A percentile compares a stretch with the other conserved stretches of the same genome.
These are phyloP conservation scores for Xylophagus ater DNA, from an alignment of 2,888 invertebrate genomes.

Conservation along the genomic window DNA sequence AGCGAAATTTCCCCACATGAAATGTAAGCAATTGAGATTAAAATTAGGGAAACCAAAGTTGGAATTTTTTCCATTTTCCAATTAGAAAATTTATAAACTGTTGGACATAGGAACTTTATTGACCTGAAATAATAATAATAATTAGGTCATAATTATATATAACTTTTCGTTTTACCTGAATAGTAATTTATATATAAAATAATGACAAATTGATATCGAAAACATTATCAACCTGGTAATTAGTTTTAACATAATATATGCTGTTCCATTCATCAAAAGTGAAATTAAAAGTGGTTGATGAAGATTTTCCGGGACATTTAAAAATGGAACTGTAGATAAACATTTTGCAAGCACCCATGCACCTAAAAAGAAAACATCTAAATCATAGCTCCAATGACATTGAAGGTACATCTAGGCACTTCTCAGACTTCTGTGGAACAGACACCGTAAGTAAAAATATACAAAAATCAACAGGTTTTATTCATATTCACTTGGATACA, in stretches of 20 bases:
- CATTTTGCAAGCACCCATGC: constrained; percentile 22
- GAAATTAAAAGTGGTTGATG: constrained; percentile 41
- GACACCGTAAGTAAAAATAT: too few relatives aligned
- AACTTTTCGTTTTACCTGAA: constrained; percentile 44
- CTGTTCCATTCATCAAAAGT: constrained; percentile 50
- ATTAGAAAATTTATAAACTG: constrained; percentile 41
- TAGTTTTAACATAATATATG: constrained; percentile 49
- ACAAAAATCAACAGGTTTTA: not conserved
- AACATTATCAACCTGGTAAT: constrained; percentile 44
- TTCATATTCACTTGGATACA: not conserved
- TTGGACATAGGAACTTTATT: constrained; percentile 20
- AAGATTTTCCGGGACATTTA: constrained; percentile 22
- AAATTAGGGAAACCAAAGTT: constrained; percentile 49
- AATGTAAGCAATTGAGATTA: constrained; percentile 51
- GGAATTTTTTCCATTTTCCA: constrained; percentile 58
- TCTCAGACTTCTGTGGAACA: too few relatives aligned
- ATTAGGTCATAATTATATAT: not conserved
- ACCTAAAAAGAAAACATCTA: constrained; percentile 13
- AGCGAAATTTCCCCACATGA: constrained; percentile 68
- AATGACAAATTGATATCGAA: constrained; percentile 55
- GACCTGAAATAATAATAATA: constrained; percentile 42
- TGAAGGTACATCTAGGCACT: too few relatives aligned
- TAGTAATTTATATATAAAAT: constrained; percentile 53
- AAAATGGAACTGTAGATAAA: constrained; percentile 15
- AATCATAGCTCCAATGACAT: too few relatives aligned